phyloP scores from a whole-genome alignment of 1,140 invertebrate genomes.

The Drosophila saltans region DNA sequence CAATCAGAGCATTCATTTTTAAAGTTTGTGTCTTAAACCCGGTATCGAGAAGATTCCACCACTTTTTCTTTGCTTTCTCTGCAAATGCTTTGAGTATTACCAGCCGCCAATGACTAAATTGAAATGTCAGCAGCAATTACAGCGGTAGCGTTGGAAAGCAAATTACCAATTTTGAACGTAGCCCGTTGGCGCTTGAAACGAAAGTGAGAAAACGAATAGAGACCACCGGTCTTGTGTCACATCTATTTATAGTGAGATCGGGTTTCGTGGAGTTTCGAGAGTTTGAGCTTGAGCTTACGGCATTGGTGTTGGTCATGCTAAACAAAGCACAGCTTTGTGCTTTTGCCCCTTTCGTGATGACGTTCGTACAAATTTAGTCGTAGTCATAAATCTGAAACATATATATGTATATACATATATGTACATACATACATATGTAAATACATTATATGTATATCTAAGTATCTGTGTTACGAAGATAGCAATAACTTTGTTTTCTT shows the following conservation, averaged over 20 bases:
- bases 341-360: constrained; percentile 29
- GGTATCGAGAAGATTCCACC: constrained; percentile 12
- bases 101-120: not conserved
- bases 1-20: constrained; percentile 48
- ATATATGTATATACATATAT: not conserved
- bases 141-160: constrained; percentile 14
- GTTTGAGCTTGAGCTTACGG: constrained; percentile 40
- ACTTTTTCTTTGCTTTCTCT: constrained; percentile 7
- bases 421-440: not conserved
- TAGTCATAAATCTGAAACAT: constrained; percentile 3
- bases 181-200: constrained; percentile 45
- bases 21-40: not conserved
- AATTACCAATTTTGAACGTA: constrained; percentile 29
- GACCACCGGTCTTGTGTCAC: constrained; percentile 30
- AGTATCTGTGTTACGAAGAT: constrained; percentile 8
- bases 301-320: too few species aligned
- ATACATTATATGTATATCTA: not conserved
- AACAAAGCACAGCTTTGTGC: constrained; percentile 34
- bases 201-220: constrained; percentile 63
- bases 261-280: constrained; percentile 26
- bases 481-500: not conserved
- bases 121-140: constrained; percentile 17
- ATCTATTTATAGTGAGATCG: constrained; percentile 63
- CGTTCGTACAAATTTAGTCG: constrained; percentile 2
- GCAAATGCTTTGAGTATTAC: constrained; percentile 2